phyloP scores from a whole-genome alignment of 37 sponge, comb jelly and placozoan genomes.

The Oopsacas minuta region DNA sequence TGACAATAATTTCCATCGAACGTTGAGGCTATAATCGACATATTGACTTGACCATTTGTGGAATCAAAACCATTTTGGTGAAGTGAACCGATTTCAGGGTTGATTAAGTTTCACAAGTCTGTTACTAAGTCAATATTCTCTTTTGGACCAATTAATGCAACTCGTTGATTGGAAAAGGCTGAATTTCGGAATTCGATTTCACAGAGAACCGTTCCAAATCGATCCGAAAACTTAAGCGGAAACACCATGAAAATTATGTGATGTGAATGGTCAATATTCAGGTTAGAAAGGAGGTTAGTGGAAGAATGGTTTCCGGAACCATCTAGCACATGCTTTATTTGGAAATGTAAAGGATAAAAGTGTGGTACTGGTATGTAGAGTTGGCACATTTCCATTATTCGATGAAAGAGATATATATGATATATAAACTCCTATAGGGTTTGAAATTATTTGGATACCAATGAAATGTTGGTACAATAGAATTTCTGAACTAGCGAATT shows the following conservation, averaged over 20 bases:
- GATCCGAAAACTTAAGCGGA: not conserved
- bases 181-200: no score
- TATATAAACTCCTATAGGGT: not conserved
- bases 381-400: not conserved
- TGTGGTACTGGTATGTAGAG: not conserved
- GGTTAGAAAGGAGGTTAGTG: not conserved
- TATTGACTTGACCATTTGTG: not conserved
- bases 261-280: not conserved
- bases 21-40: not conserved
- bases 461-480: not conserved
- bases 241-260: not conserved
- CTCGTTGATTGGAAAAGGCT: not conserved
- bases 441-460: conserved; percentile 6
- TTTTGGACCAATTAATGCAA: not conserved
- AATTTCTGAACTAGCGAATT: not conserved
- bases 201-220: not conserved
- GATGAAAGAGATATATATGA: not conserved
- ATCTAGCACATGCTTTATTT: not conserved
- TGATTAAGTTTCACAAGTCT: not conserved
- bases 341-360: conserved; percentile 12
- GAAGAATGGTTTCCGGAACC: not conserved
- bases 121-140: not conserved
- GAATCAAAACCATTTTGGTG: not conserved
- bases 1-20: not conserved
- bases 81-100: not conserved